Evolutionary conservation across 2,113 vertebrate genomes (phyloP).

Genomic region (Calyptommatus sinebrachiatus): DNA sequence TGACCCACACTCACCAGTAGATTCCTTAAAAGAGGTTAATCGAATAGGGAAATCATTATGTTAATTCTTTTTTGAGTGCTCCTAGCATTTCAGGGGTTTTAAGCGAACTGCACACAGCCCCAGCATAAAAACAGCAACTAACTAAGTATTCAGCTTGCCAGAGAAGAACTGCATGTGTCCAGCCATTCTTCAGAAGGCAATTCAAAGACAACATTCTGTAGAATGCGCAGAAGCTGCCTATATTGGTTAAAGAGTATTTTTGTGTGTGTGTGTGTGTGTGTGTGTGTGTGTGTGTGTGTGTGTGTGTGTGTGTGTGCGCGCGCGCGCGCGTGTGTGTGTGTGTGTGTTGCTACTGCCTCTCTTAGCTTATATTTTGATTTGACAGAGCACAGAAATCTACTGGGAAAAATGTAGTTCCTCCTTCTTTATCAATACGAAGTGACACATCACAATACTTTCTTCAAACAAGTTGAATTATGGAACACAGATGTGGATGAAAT

Average conservation of each 20-base stretch:
- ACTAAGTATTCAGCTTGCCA: background rate
- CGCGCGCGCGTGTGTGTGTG: too few relatives aligned
- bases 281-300: constrained; percentile 4
- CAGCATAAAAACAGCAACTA: background rate
- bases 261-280: constrained; percentile 3
- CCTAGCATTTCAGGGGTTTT: constrained; percentile 10
- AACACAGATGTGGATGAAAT: constrained; percentile 58
- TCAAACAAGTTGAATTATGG: constrained; percentile 40
- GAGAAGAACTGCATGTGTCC: too few relatives aligned
- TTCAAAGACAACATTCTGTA: too few relatives aligned
- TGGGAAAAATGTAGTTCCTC: constrained; percentile 40
- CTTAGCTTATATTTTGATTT: constrained; percentile 41
- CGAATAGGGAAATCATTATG: constrained; percentile 31
- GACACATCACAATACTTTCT: constrained; percentile 49
- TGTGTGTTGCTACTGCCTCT: constrained; percentile 29
- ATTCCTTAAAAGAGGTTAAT: constrained; percentile 49
- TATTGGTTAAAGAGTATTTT: constrained; percentile 17
- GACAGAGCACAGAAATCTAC: background rate
- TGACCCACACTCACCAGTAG: constrained; percentile 33
- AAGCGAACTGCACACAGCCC: constrained; percentile 30
- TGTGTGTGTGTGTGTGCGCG: constrained; percentile 3
- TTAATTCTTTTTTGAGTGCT: constrained; percentile 44
- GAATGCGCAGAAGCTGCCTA: too few relatives aligned
- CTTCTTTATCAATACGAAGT: constrained; percentile 59
- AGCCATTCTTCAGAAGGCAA: too few relatives aligned